Conservation (phyloP, 2,113 vertebrate species). For the Calidris pugnax region DNA sequence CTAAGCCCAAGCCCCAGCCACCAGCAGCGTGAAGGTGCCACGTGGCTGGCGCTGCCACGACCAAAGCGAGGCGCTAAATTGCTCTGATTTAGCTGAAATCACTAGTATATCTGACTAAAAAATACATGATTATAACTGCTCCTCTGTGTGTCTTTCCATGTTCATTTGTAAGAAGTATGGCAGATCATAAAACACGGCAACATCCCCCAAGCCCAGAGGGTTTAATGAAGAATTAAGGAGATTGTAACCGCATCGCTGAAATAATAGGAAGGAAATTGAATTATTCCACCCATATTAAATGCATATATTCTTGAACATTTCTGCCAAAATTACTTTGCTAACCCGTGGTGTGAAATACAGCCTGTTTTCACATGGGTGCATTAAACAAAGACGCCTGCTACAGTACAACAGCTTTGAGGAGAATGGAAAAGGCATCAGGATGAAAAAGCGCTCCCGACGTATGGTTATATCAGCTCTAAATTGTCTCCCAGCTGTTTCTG, state of each 20-base stretch:
- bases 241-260: constrained; percentile 60
- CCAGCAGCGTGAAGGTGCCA: not conserved
- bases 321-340: constrained; percentile 66
- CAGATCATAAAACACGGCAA: constrained; percentile 39
- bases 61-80: constrained; percentile 17
- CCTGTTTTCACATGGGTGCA: constrained; percentile 68
- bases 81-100: constrained; percentile 33
- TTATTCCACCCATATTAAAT: constrained; percentile 73
- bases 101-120: constrained; percentile 32
- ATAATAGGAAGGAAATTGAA: constrained; percentile 74
- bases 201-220: constrained; percentile 64
- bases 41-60: not conserved
- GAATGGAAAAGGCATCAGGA: constrained; percentile 40
- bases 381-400: constrained; percentile 64
- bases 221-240: constrained; percentile 76
- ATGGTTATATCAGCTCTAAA: constrained; percentile 71
- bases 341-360: constrained; percentile 61
- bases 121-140: constrained; percentile 37
- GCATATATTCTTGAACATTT: constrained; percentile 65
- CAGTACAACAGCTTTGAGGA: constrained; percentile 38
- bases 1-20: not conserved
- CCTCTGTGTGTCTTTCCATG: constrained; percentile 61
- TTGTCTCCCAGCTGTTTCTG: constrained; percentile 77
- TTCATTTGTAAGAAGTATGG: constrained; percentile 43
- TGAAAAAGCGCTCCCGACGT: constrained; percentile 63